These are phyloP conservation scores for Sarcophaga rosellei DNA, from an alignment of 2,888 invertebrate genomes.

Conservation along the genomic window DNA sequence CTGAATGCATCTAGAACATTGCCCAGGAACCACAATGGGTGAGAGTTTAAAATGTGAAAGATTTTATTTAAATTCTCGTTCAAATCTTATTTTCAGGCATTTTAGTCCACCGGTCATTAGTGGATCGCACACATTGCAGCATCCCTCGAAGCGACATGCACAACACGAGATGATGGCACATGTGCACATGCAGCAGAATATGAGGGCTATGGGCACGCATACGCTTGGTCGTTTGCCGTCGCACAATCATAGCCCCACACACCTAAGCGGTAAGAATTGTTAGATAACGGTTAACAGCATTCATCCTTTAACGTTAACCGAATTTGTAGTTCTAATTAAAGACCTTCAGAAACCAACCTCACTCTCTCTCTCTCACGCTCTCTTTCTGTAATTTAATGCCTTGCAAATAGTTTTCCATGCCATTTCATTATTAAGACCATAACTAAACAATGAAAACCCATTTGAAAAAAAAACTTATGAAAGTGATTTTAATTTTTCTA, in stretches of 20 bases:
- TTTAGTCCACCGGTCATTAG: slow-evolving; percentile 81
- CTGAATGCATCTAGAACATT: slow-evolving; percentile 82
- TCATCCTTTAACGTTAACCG: neutral
- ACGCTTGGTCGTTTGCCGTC: slow-evolving; percentile 86
- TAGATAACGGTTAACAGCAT: neutral
- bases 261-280: slow-evolving; percentile 79
- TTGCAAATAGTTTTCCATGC: neutral
- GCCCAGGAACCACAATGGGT: slow-evolving; percentile 82
- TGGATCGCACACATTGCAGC: slow-evolving; percentile 81
- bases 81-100: slow-evolving; percentile 75
- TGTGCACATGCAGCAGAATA: slow-evolving; percentile 82
- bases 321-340: neutral
- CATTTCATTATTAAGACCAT: neutral
- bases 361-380: neutral
- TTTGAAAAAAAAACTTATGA: slow-evolving; percentile 8
- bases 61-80: slow-evolving; percentile 70
- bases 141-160: slow-evolving; percentile 81
- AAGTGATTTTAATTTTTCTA: slow-evolving; percentile 70
- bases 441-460: neutral
- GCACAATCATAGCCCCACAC: slow-evolving; percentile 84
- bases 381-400: slow-evolving; percentile 27
- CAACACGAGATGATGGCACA: slow-evolving; percentile 81
- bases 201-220: slow-evolving; percentile 84
- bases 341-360: neutral
- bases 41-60: slow-evolving; percentile 66